Evolutionary conservation across 1,140 invertebrate genomes (phyloP).

Genomic region (Xylocopa sonorina): DNA sequence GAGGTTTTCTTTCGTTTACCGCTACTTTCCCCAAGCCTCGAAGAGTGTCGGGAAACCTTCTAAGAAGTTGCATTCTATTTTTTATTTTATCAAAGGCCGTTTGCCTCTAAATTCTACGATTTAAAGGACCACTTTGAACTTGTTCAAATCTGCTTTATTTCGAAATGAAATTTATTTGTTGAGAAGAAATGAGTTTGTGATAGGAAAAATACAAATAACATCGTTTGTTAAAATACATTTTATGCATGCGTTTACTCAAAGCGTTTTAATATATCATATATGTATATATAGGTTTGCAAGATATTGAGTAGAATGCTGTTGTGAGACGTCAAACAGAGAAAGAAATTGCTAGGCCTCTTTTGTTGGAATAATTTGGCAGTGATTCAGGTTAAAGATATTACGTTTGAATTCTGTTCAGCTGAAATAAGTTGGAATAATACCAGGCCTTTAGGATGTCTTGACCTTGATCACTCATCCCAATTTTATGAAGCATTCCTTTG

Average conservation of each 20-base stretch:
- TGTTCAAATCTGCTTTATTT: too few relatives aligned
- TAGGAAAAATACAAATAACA: too few relatives aligned
- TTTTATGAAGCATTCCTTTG: not conserved
- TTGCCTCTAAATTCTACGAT: not conserved
- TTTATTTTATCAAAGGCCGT: not conserved
- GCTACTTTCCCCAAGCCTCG: not conserved
- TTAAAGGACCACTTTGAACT: too few relatives aligned
- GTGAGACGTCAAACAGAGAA: not conserved
- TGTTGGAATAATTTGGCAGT: not conserved
- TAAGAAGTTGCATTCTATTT: not conserved
- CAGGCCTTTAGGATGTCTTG: not conserved
- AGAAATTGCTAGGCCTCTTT: not conserved
- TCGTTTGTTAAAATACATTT: too few relatives aligned
- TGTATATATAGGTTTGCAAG: too few relatives aligned
- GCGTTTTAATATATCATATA: not conserved
- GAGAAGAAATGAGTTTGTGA: too few relatives aligned
- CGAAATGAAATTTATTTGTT: too few relatives aligned
- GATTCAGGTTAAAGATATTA: not conserved
- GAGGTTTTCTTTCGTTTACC: not conserved
- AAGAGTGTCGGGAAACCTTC: not conserved
- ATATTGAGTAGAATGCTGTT: not conserved
- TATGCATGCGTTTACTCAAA: not conserved
- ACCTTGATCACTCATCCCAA: not conserved
- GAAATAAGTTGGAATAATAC: constrained; percentile 19
- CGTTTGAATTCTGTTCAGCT: not conserved